Evolutionary conservation across 2,888 invertebrate genomes (phyloP).

Genomic region (Scaptomyza parva): DNA sequence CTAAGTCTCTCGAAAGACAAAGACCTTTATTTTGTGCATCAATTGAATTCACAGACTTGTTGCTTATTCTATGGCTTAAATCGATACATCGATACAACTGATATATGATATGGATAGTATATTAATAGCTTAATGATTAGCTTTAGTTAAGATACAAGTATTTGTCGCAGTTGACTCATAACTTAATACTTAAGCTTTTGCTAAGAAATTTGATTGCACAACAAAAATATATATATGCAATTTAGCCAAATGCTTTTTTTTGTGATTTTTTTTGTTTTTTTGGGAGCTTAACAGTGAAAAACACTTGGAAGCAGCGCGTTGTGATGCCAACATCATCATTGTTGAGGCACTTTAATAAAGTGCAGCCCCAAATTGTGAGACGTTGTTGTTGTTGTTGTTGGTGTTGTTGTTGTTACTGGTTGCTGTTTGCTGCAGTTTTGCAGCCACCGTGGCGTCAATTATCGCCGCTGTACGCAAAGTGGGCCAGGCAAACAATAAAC

Average conservation of each 20-base stretch:
- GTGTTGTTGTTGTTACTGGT: constrained; percentile 23
- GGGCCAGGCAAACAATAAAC: constrained; percentile 78
- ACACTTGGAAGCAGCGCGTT: constrained; percentile 46
- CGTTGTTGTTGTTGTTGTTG: constrained; percentile 15
- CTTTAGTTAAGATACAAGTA: not conserved
- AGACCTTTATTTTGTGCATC: constrained; percentile 43
- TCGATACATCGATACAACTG: constrained; percentile 42
- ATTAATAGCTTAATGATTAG: not conserved
- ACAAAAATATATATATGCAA: not conserved
- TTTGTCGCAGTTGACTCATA: not conserved
- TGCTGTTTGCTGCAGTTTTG: constrained; percentile 47
- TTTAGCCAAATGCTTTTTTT: constrained; percentile 39
- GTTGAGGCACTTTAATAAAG: constrained; percentile 65
- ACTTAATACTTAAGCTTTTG: constrained; percentile 16
- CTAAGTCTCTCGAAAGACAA: constrained; percentile 12
- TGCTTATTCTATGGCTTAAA: constrained; percentile 37
- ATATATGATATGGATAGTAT: constrained; percentile 9
- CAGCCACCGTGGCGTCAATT: constrained; percentile 80
- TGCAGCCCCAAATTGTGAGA: constrained; percentile 68
- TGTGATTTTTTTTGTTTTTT: no score
- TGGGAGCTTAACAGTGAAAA: constrained; percentile 52
- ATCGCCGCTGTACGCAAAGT: constrained; percentile 73
- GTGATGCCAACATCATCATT: constrained; percentile 26
- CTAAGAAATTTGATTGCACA: constrained; percentile 23
- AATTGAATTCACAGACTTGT: constrained; percentile 34